Evolutionary conservation across 2,113 vertebrate species (phyloP), one percentile per base, ranked within the genome.

Genomic region (Rhodinocichla rosea): DNA sequence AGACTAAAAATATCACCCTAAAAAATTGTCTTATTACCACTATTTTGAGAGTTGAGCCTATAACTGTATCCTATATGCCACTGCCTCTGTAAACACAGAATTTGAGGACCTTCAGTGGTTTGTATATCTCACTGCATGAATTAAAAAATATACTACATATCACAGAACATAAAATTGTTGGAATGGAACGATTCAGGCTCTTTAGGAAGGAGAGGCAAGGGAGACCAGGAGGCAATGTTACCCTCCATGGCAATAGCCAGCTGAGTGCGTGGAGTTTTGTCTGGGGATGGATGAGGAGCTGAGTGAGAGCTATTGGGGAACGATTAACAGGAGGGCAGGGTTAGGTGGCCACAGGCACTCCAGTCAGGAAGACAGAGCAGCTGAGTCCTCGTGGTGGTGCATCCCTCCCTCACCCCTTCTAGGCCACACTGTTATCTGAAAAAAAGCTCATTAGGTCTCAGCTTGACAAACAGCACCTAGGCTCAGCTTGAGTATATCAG

Each of bases 251-350:
- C 20, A 83, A 53, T 1, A 59, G 21, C 15, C 45, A 53, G 15
- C 13, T 68, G 47, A n/a, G n/a, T 40, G 47, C 26, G 27, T 7
- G 32, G 17, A 76, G 17, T 15, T 69, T 50, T 35, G 17, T 15
- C 40, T 32, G 11, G n/a, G 7, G 16, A 68, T 53, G 24, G 20
- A 47, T 5, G 12, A 83, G 14, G 30, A 55, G 26, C 24, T 32
- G 32, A 68, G 5, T 0, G 0, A 62, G 30, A 68, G 13, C 24
- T 35, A 27, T 2, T 27, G 47, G 4, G 10, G 42, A 68, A 62
- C 11, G 15, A 55, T 32, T 55, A 49, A 83, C 27, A 11, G 17
- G 30, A 69, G 17, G 13, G 20, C 13, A 45, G 33, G 23, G 28
- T 18, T 19, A 39, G 24, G 23, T 0, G 0, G 33, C 39, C 35